These are phyloP conservation scores for Dyspetes luteomarginatus DNA, from an alignment of 2,888 invertebrate species.

Conservation along the genomic window DNA sequence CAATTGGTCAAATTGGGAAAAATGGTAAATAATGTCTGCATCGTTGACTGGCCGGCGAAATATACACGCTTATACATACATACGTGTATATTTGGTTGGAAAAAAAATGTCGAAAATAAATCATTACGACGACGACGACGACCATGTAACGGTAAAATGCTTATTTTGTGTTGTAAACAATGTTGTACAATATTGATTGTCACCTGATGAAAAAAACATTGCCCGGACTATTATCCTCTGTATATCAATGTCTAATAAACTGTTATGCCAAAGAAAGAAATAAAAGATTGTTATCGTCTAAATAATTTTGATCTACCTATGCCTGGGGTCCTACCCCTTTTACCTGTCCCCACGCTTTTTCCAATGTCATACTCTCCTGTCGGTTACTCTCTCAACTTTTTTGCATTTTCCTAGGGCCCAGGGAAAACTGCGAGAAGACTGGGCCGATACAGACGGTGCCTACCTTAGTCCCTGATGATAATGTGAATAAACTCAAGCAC, in stretches of 20 bases:
- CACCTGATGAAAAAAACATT: constrained; percentile 75
- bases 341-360: no score
- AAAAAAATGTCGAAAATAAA: constrained; percentile 61
- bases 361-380: no score
- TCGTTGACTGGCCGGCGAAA: no score
- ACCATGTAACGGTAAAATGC: constrained; percentile 63
- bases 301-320: neutral
- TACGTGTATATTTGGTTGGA: no score
- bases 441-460: no score
- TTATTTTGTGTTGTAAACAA: constrained; percentile 74
- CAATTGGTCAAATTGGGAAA: constrained; percentile 28
- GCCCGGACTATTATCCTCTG: constrained; percentile 79
- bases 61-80: no score
- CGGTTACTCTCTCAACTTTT: no score
- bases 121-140: constrained; percentile 52
- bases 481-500: no score
- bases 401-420: no score
- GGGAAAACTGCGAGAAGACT: no score
- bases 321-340: no score
- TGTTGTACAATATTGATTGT: constrained; percentile 74
- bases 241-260: constrained; percentile 83
- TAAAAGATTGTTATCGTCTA: neutral
- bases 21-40: constrained; percentile 13
- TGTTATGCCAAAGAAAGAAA: constrained; percentile 75
- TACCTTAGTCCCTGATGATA: no score